Evolutionary conservation across 2,888 invertebrate species (phyloP).

Genomic region (Chromoteleia sp.): DNA sequence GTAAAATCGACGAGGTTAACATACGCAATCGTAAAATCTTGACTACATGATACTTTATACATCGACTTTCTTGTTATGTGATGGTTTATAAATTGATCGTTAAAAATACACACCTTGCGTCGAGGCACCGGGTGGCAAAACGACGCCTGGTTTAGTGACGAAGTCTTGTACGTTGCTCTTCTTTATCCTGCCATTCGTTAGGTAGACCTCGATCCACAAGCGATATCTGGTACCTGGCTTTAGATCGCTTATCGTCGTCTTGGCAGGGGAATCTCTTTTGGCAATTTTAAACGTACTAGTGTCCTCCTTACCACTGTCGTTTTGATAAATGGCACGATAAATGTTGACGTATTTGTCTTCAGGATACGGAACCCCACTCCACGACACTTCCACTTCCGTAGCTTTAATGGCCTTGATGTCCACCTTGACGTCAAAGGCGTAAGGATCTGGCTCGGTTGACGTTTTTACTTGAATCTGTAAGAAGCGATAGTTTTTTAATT

Average conservation of each 20-base stretch:
- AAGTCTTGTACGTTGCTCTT: conserved; percentile 96
- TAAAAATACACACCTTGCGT: conserved; percentile 69
- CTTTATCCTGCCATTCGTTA: conserved; percentile 95
- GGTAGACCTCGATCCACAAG: conserved; percentile 94
- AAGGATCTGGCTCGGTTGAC: conserved; percentile 88
- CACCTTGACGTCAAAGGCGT: conserved; percentile 92
- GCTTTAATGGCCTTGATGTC: conserved; percentile 91
- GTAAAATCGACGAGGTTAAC: too few relatives aligned
- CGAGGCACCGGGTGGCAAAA: conserved; percentile 63
- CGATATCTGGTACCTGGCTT: conserved; percentile 94
- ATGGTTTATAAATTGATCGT: neutral
- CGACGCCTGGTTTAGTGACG: conserved; percentile 91
- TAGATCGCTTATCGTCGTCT: conserved; percentile 88
- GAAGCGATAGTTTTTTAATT: neutral
- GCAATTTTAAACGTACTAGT: conserved; percentile 91
- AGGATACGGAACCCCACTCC: conserved; percentile 94
- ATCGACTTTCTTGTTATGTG: too few relatives aligned
- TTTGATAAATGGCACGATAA: conserved; percentile 93
- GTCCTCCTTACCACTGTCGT: conserved; percentile 90
- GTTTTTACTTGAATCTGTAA: conserved; percentile 80
- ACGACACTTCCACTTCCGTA: conserved; percentile 91
- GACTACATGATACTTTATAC: too few relatives aligned
- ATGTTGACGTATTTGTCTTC: conserved; percentile 96
- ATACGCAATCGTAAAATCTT: too few relatives aligned
- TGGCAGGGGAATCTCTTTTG: conserved; percentile 89